These are phyloP conservation scores for Poeciliopsis presidionis DNA, from an alignment of 2,797 vertebrate species.

Conservation along the genomic window DNA sequence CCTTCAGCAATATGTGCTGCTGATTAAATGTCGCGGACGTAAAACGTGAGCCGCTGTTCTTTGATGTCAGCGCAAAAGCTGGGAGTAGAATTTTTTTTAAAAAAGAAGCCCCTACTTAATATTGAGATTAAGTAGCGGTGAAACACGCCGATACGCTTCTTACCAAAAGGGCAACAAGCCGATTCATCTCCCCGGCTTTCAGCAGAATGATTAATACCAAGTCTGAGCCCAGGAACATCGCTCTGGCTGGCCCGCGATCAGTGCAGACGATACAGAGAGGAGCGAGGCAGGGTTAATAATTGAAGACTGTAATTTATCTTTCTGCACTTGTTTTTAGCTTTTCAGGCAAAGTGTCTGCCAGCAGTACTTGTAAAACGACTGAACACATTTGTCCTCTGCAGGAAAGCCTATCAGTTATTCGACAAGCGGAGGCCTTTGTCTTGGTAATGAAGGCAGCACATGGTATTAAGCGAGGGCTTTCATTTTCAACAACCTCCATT, in stretches of 20 bases:
- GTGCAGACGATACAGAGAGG: constrained; percentile 21
- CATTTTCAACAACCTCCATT: not conserved
- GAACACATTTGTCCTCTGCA: constrained; percentile 31
- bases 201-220: constrained; percentile 55
- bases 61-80: not conserved
- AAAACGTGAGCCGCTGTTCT: not conserved
- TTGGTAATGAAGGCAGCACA: constrained; percentile 1
- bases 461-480: not conserved
- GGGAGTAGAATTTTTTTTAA: not conserved
- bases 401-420: constrained; percentile 14
- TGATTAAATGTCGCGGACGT: constrained; percentile 1
- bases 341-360: constrained; percentile 49
- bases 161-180: constrained; percentile 35
- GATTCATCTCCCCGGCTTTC: constrained; percentile 49
- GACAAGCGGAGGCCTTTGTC: constrained; percentile 14
- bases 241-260: not conserved
- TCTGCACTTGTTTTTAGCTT: constrained; percentile 23
- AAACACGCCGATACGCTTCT: constrained; percentile 42
- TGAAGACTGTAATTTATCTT: constrained; percentile 57
- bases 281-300: constrained; percentile 48
- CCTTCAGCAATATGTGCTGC: not conserved
- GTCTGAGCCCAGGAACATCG: constrained; percentile 19
- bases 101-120: not conserved
- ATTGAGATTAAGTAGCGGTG: not conserved
- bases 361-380: constrained; percentile 11